Evolutionary conservation across 2,797 vertebrate genomes (phyloP), one percentile per base, ranked within the genome.

Genomic region (Smutsia temminckii): DNA sequence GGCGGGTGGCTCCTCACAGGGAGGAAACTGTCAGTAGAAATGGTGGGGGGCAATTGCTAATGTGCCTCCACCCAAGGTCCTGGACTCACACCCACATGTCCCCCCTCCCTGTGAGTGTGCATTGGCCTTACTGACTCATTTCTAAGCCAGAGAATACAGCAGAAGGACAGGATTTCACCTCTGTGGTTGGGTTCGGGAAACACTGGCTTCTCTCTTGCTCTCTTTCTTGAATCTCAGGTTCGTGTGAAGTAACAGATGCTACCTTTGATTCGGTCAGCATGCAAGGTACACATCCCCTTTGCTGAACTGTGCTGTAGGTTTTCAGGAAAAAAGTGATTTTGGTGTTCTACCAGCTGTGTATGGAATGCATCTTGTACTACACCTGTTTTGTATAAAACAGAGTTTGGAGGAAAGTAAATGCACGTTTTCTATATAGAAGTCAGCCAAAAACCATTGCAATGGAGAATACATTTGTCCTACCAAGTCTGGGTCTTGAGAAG

Each of bases 141-240:
- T 66, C n/a, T 49, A 37, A 9, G 21, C 5, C 14, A 23, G 2
- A 34, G 23, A 16, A 37, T 2, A 5, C 8, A 20, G 51, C 37
- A 61, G 5, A 29, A 17, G 20, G 20, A 13, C 37, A 13, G 32
- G 32, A 3, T 6, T 9, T 27, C 37, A 4, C 87, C 18, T 10
- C 57, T 7, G 0, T 0, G 49, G 9, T 8, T 0, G 63, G 32
- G 71, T 9, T 2, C 0, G 2, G 20, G 11, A 6, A 18, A 57
- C 71, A 34, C 32, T 3, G 49, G 17, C 69, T 7, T 59, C 23
- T 0, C 1, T 29, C 51, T 27, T 2, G 8, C n/a, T 59, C 13
- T 78, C 34, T 46, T 17, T 21, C 34, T 21, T 0, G 10, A 42
- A 53, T n/a, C 49, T 59, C 10, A 17, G 46, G 5, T 17, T 53